Base-by-base conservation (phyloP, 2,797 vertebrate species). In the Siniperca undulata region DNA sequence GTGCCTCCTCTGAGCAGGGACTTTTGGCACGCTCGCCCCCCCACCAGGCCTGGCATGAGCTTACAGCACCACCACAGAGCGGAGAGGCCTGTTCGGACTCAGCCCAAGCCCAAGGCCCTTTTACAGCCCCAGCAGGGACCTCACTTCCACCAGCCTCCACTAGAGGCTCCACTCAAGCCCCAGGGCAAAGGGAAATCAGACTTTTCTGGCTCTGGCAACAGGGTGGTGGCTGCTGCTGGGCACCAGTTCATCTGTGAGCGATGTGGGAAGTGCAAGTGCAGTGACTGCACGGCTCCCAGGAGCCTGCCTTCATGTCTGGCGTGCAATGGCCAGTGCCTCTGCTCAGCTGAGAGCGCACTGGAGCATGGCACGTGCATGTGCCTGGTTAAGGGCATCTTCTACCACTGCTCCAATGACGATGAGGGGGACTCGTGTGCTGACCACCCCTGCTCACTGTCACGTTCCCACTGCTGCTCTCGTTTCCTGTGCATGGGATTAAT, bases 291-390 rank as follows among this genome's bases (percentile, higher is more conserved):
- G 2, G 97, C 97, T 0, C 98, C 98, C 0, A 86, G 97, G 90
- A 95, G 96, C 73, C 96, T 99, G 84, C 98, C 98, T 0, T 97
- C 98, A 0, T 97, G 97, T 83, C 86, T 99, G 95, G 97, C 97
- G 22, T 99, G 98, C 78, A 95, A 97, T 82, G 96, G 96, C 60
- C 97, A 98, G 90, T 99, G 97, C 93, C 93, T 99, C 36, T 99
- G 98, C 95, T 99, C 98, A 0, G 97, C 97, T 0, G 98, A 99
- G 94, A 97, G 96, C 90, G 97, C 97, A 81, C 96, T 99, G 94
- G 98, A 99, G 87, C 97, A 99, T 1, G 94, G 98, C 87, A 99
- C 98, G 9, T 99, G 98, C 93, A 99, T 99, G 98, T 99, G 98
- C 88, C 90, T 99, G 86, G 97, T 98, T 74, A 99, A 99, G 93